phyloP scores from a whole-genome alignment of 1,140 invertebrate genomes.

The Metopolophium dirhodum region DNA sequence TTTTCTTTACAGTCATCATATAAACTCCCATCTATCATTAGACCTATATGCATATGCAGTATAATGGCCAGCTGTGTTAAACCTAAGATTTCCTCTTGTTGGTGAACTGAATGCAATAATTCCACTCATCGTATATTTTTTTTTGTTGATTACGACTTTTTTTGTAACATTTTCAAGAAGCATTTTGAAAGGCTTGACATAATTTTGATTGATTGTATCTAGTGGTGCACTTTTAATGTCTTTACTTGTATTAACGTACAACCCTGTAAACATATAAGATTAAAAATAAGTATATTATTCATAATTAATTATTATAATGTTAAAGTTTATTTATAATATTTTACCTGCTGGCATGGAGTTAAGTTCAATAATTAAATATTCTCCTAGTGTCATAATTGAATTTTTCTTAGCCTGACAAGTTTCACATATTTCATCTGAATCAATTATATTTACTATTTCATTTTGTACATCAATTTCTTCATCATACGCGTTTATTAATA shows the following conservation, averaged over 20 bases:
- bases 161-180: not conserved
- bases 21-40: too few relatives aligned
- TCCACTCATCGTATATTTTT: not conserved
- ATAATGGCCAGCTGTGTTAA: too few relatives aligned
- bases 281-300: not conserved
- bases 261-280: not conserved
- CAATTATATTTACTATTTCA: not conserved
- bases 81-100: too few relatives aligned
- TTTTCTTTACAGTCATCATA: too few relatives aligned
- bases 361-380: not conserved
- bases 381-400: not conserved
- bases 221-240: not conserved
- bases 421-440: not conserved
- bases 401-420: not conserved
- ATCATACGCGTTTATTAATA: not conserved
- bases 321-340: not conserved
- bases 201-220: conserved; percentile 5
- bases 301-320: not conserved
- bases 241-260: not conserved
- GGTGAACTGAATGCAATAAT: too few relatives aligned
- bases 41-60: too few relatives aligned
- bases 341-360: not conserved
- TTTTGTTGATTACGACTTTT: not conserved
- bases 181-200: not conserved
- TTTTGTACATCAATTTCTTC: not conserved